Conservation (phyloP, 2,797 vertebrate genomes). For the Glyptemys insculpta region DNA sequence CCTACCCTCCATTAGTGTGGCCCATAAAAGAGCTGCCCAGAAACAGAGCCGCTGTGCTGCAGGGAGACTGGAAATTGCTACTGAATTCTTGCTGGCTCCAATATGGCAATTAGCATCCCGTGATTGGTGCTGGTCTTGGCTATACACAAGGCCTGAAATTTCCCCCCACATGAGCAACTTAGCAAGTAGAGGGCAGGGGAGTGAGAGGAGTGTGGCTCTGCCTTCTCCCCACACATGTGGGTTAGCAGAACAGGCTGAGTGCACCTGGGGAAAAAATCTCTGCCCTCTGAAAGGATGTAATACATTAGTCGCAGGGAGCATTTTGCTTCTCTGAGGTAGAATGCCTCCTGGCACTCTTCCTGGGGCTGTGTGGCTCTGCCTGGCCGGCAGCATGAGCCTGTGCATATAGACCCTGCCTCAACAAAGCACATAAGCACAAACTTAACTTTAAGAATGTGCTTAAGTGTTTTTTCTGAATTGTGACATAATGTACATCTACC, state of each 20-base stretch:
- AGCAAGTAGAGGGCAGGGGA: neutral
- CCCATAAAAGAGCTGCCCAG: too few relatives aligned
- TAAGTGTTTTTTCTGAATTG: neutral
- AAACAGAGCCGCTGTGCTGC: too few relatives aligned
- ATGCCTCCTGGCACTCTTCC: neutral
- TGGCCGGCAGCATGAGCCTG: neutral
- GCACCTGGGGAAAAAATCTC: neutral
- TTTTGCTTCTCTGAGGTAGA: neutral
- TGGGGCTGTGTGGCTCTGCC: neutral
- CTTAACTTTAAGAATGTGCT: rapidly evolving
- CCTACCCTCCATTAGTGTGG: too few relatives aligned
- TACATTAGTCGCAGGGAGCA: neutral
- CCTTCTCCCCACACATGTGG: neutral
- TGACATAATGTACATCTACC: neutral
- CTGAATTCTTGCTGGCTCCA: neutral
- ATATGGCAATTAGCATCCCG: neutral
- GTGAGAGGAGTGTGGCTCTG: neutral
- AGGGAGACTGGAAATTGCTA: neutral
- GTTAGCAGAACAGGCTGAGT: neutral
- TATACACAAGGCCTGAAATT: neutral
- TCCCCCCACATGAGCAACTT: neutral
- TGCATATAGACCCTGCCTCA: neutral
- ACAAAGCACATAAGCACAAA: neutral
- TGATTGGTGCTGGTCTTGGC: neutral
- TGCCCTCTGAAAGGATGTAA: neutral